Evolutionary conservation across 2,113 vertebrate species (phyloP).

Genomic region (Meleagris gallopavo): DNA sequence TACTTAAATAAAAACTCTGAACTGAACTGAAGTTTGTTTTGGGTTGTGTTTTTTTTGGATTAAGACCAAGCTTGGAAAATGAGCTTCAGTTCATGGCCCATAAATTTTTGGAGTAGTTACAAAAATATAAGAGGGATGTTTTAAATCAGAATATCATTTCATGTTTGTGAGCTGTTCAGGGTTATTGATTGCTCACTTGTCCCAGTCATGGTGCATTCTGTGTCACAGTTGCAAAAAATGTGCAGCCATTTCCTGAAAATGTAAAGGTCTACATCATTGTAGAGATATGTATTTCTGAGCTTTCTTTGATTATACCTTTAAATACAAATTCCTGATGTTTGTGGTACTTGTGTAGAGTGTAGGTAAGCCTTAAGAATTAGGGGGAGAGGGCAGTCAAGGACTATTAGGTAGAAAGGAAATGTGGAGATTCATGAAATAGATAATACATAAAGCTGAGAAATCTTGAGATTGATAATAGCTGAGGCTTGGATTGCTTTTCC

Average conservation of each 20-base stretch:
- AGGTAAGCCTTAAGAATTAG: background rate
- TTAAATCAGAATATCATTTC: rapidly evolving
- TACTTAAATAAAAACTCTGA: background rate
- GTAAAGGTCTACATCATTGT: background rate
- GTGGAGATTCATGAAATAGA: background rate
- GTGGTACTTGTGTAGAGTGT: background rate
- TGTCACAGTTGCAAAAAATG: background rate
- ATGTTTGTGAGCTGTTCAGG: background rate
- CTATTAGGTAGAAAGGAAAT: background rate
- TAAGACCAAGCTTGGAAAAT: background rate
- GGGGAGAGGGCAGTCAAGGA: background rate
- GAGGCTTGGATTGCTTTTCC: background rate
- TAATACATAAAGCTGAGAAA: background rate
- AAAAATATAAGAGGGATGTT: background rate
- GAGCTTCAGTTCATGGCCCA: rapidly evolving
- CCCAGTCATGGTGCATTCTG: rapidly evolving
- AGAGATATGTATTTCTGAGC: background rate
- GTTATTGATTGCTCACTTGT: background rate
- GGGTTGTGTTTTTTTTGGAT: background rate
- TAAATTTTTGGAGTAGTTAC: background rate
- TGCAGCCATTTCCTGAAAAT: background rate
- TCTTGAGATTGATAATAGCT: background rate
- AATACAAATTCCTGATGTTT: background rate
- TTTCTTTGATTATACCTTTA: background rate
- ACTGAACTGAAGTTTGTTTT: background rate